Conservation (phyloP, 1,140 invertebrate genomes). For the Arctopsyche grandis region DNA sequence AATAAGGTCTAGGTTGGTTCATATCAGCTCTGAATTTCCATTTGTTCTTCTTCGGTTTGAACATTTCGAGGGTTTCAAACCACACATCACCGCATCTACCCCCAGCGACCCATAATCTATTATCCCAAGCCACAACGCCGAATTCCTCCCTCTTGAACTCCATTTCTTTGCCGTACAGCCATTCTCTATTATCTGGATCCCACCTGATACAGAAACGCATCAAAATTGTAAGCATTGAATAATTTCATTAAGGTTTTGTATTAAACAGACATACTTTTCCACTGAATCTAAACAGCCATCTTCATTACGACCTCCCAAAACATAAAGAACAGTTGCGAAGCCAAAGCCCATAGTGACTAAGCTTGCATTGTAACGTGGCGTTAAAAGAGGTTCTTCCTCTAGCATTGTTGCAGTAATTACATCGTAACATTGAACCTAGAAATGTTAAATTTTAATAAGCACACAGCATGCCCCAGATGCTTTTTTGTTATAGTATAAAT, state of each 20-base stretch:
- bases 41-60: neutral
- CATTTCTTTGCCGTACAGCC: neutral
- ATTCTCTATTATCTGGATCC: neutral
- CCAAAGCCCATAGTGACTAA: neutral
- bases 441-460: neutral
- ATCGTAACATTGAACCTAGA: neutral
- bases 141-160: neutral
- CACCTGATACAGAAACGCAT: neutral
- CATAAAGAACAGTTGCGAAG: neutral
- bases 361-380: neutral
- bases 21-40: neutral
- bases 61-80: neutral
- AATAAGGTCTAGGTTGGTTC: neutral
- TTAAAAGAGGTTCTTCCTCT: neutral
- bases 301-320: neutral
- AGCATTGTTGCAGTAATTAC: neutral
- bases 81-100: neutral
- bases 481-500: neutral
- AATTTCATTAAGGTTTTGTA: neutral
- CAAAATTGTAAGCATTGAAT: too few relatives aligned
- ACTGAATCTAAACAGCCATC: neutral
- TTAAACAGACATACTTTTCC: neutral
- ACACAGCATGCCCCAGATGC: too few relatives aligned
- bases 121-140: neutral
- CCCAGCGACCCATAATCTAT: neutral